phyloP scores from a whole-genome alignment of 2,888 invertebrate species.

The Agrochola lota region DNA sequence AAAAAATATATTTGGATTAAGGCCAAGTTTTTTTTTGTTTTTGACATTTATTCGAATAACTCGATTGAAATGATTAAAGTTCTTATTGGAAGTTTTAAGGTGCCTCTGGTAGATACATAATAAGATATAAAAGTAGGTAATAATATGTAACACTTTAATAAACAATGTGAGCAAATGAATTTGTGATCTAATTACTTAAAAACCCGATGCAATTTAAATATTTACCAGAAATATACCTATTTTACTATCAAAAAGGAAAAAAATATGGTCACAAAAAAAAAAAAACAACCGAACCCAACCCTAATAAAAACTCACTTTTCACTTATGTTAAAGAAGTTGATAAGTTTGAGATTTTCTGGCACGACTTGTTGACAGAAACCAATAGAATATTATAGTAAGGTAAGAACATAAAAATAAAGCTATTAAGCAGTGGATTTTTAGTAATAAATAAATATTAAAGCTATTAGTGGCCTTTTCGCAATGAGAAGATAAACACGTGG shows the following conservation, averaged over 20 bases:
- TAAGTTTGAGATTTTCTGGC: background rate
- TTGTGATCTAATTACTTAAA: background rate
- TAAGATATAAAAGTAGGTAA: background rate
- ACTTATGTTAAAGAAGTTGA: background rate
- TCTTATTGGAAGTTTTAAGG: background rate
- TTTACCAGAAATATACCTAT: background rate
- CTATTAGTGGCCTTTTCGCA: slow-evolving; percentile 15
- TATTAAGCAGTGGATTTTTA: background rate
- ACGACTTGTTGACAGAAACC: background rate
- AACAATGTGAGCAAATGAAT: background rate
- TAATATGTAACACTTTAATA: background rate
- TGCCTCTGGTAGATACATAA: slow-evolving; percentile 3
- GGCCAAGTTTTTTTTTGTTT: slow-evolving; percentile 34
- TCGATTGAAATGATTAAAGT: slow-evolving; percentile 13
- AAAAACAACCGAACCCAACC: background rate
- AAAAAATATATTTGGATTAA: slow-evolving; percentile 27
- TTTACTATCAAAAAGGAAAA: background rate
- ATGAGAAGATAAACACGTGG: slow-evolving; percentile 24
- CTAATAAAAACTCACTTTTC: background rate
- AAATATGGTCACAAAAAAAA: background rate
- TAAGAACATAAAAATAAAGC: slow-evolving; percentile 10
- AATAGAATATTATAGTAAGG: background rate
- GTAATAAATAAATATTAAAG: slow-evolving; percentile 24
- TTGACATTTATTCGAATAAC: slow-evolving; percentile 16
- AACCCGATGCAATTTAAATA: background rate